These are phyloP conservation scores for Cosmopolites sordidus DNA, from an alignment of 2,888 invertebrate genomes.

Conservation along the genomic window DNA sequence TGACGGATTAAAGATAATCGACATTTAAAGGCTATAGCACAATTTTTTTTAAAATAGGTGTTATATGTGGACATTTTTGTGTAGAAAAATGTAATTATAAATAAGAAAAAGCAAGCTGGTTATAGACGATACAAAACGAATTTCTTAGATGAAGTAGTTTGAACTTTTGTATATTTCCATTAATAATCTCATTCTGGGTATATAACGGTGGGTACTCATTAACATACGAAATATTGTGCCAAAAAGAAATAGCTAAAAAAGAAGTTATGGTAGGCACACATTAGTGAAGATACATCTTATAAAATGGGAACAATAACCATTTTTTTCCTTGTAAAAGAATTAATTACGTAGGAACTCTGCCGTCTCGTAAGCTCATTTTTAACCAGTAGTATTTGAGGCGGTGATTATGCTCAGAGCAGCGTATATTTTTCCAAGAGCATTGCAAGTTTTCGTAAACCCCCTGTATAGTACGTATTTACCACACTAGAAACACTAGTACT, in stretches of 20 bases:
- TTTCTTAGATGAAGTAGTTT: neutral
- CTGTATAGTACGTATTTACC: no score
- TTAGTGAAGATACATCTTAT: neutral
- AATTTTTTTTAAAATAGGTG: neutral
- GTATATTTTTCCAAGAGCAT: no score
- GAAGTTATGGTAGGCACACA: neutral
- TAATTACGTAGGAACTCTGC: neutral
- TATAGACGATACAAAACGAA: constrained; percentile 1
- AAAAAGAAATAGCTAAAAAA: neutral
- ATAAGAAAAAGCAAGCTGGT: neutral
- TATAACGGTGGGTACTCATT: no score
- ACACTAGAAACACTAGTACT: no score
- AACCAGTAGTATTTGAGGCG: neutral
- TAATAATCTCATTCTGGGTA: no score
- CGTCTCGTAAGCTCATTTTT: constrained; percentile 1
- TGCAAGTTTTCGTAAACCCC: no score
- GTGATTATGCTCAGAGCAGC: neutral
- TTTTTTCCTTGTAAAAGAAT: neutral
- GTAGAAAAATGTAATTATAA: neutral
- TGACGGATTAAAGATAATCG: neutral
- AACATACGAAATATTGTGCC: neutral
- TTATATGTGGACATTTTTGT: neutral
- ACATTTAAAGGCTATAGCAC: constrained; percentile 1
- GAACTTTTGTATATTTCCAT: neutral
- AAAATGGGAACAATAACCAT: neutral